Conservation (phyloP, 1,140 invertebrate genomes). For the Lepeophtheirus salmonis region DNA sequence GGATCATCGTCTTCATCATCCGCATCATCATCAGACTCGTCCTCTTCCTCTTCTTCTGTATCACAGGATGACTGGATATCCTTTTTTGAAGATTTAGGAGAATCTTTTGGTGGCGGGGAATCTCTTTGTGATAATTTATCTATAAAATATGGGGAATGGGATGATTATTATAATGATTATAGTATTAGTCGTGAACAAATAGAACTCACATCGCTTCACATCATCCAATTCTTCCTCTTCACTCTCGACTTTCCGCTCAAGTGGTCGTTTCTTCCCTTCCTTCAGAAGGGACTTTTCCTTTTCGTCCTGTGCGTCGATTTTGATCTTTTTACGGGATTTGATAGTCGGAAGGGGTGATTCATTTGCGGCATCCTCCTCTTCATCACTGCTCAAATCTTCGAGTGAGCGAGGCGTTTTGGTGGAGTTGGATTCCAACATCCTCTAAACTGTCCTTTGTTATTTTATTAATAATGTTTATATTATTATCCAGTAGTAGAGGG, state of each 20-base stretch:
- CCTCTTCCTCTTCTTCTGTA: background rate
- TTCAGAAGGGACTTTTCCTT: background rate
- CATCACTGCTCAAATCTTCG: background rate
- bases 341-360: background rate
- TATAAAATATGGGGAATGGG: too few relatives aligned
- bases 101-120: too few relatives aligned
- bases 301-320: background rate
- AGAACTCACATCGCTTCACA: background rate
- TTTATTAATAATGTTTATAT: too few relatives aligned
- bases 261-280: background rate
- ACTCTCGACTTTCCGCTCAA: background rate
- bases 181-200: too few relatives aligned
- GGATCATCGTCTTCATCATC: too few relatives aligned
- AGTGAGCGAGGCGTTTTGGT: background rate
- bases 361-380: background rate
- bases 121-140: too few relatives aligned
- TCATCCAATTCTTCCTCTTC: background rate
- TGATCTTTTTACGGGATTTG: background rate
- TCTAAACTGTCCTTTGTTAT: too few relatives aligned
- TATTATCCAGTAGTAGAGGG: too few relatives aligned
- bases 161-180: too few relatives aligned
- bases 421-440: too few relatives aligned
- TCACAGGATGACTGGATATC: too few relatives aligned
- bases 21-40: background rate
- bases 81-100: too few relatives aligned